Conservation (phyloP, 2,113 vertebrate species). For the human (Homo sapiens) region DNA sequence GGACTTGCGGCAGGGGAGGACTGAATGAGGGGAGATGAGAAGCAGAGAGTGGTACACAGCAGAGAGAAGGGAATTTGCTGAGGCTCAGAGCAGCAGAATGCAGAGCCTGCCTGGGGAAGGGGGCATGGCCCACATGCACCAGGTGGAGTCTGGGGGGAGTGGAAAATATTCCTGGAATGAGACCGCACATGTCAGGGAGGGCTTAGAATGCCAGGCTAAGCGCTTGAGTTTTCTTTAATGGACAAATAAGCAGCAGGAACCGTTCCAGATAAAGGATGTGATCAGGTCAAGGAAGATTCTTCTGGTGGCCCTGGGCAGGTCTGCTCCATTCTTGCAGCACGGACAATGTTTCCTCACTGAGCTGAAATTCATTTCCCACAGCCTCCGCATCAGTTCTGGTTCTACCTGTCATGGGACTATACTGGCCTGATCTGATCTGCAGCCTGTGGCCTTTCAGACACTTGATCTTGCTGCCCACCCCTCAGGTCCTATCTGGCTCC, state of each 20-base stretch:
- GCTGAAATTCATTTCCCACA: neutral
- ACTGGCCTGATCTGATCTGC: neutral
- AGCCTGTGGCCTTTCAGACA: no score
- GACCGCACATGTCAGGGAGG: neutral
- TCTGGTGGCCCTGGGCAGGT: neutral
- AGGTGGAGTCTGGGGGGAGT: accelerated
- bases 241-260: neutral
- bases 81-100: neutral
- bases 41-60: accelerated
- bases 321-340: neutral
- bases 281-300: neutral
- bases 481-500: neutral
- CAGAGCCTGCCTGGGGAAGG: neutral
- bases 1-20: neutral
- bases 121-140: accelerated
- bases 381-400: neutral
- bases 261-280: accelerated
- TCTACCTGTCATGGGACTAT: accelerated
- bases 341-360: neutral
- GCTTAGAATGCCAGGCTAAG: accelerated
- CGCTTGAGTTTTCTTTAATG: neutral
- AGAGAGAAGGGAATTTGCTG: neutral
- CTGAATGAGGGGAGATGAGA: neutral
- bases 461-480: accelerated
- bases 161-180: no score